A percentile compares a stretch with the other conserved stretches of the same genome.
phyloP scores from a whole-genome alignment of 2,888 invertebrate species.

The Drosophila prostipennis region DNA sequence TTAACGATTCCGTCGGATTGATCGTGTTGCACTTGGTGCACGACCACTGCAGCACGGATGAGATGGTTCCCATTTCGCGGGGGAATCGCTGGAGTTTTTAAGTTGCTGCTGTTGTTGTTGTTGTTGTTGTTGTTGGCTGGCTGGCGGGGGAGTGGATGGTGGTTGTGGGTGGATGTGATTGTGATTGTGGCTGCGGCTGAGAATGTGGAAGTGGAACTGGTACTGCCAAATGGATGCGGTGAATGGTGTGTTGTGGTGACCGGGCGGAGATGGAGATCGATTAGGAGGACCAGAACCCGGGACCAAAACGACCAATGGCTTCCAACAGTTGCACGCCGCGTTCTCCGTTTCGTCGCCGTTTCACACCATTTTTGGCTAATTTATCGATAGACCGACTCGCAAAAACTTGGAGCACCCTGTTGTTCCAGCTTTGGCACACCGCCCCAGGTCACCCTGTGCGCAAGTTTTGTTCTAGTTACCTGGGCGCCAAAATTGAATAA shows the following conservation, averaged over 20 bases:
- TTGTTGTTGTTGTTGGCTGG: conserved; percentile 22
- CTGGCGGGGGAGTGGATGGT: conserved; percentile 16
- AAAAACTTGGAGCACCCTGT: no score
- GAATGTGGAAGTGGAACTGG: background rate
- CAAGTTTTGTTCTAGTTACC: no score
- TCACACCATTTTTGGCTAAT: no score
- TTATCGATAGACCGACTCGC: no score
- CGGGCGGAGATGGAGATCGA: conserved; percentile 27
- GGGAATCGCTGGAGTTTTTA: background rate
- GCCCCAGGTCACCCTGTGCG: no score
- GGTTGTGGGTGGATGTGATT: no score
- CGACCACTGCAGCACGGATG: conserved; percentile 97
- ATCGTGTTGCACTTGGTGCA: conserved; percentile 94
- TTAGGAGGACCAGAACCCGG: conserved; percentile 25
- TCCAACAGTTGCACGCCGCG: conserved; percentile 24
- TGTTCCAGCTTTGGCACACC: no score
- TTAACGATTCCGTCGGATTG: conserved; percentile 93
- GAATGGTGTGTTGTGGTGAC: conserved; percentile 17
- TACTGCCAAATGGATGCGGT: conserved; percentile 7
- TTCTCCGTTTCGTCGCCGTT: no score
- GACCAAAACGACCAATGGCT: conserved; percentile 28
- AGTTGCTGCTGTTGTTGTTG: background rate
- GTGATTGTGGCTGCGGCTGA: no score
- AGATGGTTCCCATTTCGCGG: conserved; percentile 92
- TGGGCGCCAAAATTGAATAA: no score